A percentile compares a stretch with the other conserved stretches of the same genome.
phyloP scores from a whole-genome alignment of 2,113 vertebrate genomes.

The Mobula birostris region DNA sequence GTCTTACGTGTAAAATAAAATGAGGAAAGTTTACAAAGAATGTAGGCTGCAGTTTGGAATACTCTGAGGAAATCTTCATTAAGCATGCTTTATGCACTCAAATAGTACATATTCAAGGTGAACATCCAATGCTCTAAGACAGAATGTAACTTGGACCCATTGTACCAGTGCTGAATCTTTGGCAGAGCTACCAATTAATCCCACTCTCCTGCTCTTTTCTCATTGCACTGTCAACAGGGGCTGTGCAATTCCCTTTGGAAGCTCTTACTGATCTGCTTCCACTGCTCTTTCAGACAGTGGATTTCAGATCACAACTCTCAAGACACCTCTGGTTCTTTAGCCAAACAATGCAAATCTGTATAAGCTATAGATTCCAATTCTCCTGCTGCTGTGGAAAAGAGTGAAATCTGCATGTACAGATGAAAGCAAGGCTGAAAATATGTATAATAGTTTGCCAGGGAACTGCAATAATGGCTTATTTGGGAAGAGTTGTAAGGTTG shows the following conservation, averaged over 20 bases:
- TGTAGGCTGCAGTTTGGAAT: background rate
- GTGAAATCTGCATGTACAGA: background rate
- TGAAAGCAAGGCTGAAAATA: background rate
- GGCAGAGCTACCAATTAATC: background rate
- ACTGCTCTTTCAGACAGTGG: no score
- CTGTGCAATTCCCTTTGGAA: no score
- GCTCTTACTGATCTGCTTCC: no score
- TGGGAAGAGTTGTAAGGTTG: background rate
- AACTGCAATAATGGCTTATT: background rate
- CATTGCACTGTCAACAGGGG: no score
- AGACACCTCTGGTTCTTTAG: no score
- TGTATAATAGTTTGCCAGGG: background rate
- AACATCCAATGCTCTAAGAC: background rate
- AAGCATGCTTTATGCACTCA: background rate
- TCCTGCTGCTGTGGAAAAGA: background rate
- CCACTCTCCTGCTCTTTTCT: background rate
- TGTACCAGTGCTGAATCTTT: background rate
- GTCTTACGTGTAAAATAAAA: background rate
- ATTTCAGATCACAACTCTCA: no score
- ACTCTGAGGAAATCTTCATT: background rate
- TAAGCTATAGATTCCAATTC: background rate
- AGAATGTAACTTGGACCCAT: background rate
- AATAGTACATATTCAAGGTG: background rate
- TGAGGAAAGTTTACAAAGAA: background rate
- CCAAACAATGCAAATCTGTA: no score